Conservation (phyloP, 1,140 invertebrate species). For the Drosophila parabipectinata region DNA sequence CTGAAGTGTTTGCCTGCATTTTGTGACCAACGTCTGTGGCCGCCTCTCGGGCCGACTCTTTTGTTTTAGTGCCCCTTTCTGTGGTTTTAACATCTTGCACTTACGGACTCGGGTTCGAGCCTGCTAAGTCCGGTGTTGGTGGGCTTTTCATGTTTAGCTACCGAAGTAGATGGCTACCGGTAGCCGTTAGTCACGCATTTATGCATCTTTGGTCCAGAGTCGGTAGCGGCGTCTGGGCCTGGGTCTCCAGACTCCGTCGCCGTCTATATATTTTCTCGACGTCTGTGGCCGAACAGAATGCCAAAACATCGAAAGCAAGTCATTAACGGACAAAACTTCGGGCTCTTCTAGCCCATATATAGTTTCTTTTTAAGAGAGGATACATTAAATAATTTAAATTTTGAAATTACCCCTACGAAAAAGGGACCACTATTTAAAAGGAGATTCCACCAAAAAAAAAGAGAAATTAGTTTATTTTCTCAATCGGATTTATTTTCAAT, state of each 20-base stretch:
- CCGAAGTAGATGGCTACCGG: slow-evolving; percentile 81
- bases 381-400: background rate
- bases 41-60: slow-evolving; percentile 31
- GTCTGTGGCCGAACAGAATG: slow-evolving; percentile 60
- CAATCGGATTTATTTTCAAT: background rate
- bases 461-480: background rate
- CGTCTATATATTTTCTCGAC: slow-evolving; percentile 39
- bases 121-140: slow-evolving; percentile 11
- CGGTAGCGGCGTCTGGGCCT: slow-evolving; percentile 9
- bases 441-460: background rate
- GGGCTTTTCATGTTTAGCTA: slow-evolving; percentile 76
- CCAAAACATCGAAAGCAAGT: slow-evolving; percentile 78
- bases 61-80: slow-evolving; percentile 74
- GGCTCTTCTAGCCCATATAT: slow-evolving; percentile 14
- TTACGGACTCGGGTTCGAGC: slow-evolving; percentile 16
- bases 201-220: slow-evolving; percentile 55
- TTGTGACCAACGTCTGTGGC: slow-evolving; percentile 53
- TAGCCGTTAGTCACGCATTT: slow-evolving; percentile 82
- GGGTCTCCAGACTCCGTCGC: slow-evolving; percentile 24
- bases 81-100: slow-evolving; percentile 69
- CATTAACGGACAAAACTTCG: slow-evolving; percentile 71
- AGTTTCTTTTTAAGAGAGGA: background rate
- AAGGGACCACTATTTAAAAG: too few species aligned
- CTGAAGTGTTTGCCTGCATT: slow-evolving; percentile 80
- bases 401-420: too few species aligned